Conservation (phyloP, 2,888 invertebrate species). For the Metallyticus violacea region DNA sequence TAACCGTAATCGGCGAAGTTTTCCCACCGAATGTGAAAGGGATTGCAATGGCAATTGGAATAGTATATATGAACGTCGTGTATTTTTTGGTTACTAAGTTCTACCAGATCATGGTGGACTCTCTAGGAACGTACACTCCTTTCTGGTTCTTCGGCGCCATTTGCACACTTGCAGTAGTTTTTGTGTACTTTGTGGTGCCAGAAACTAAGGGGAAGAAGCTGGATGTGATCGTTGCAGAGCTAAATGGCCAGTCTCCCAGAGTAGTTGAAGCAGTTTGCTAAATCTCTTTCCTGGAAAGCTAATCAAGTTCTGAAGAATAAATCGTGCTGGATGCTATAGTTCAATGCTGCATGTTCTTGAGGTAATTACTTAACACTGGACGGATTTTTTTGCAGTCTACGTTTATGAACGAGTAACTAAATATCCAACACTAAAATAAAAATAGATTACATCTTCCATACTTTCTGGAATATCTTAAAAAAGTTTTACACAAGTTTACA, state of each 20-base stretch:
- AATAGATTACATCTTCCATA: too few species aligned
- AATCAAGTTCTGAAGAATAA: too few species aligned
- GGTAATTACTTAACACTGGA: too few species aligned
- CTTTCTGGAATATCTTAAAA: too few species aligned
- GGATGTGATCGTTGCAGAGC: conserved; percentile 49
- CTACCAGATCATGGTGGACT: conserved; percentile 54
- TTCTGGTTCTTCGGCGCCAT: conserved; percentile 74
- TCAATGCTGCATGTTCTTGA: too few species aligned
- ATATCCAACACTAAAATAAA: too few species aligned
- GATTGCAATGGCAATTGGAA: conserved; percentile 61
- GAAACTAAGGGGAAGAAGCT: conserved; percentile 64
- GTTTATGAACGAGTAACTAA: too few species aligned
- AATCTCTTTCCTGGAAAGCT: too few species aligned
- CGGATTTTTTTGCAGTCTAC: too few species aligned
- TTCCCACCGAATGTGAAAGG: conserved; percentile 63
- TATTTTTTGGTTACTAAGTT: conserved; percentile 60
- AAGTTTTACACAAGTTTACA: too few species aligned
- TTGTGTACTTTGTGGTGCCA: conserved; percentile 65
- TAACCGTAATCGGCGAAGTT: conserved; percentile 61
- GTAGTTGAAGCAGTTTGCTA: too few species aligned
- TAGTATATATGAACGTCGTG: conserved; percentile 58
- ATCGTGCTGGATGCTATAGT: too few species aligned
- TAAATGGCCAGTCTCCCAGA: not conserved
- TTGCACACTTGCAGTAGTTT: conserved; percentile 61
- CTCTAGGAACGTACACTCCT: conserved; percentile 60